These are phyloP conservation scores for Thamnophis sirtalis DNA, from an alignment of 2,113 vertebrate genomes.

Conservation along the genomic window DNA sequence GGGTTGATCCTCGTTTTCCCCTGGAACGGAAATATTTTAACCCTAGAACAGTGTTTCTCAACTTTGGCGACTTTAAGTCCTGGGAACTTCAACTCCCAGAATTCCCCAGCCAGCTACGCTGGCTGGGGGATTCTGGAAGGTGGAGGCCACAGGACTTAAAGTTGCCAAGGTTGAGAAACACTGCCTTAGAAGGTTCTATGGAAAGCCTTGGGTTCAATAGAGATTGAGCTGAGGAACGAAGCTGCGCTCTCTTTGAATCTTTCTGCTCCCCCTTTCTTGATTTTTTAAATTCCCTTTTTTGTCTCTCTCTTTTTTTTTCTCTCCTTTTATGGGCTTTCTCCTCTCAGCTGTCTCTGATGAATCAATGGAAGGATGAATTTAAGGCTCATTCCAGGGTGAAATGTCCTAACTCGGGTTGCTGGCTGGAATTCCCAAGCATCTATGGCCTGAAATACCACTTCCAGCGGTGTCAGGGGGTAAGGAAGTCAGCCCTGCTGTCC, in stretches of 20 bases:
- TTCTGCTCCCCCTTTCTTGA: not conserved
- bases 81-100: no score
- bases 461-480: constrained; percentile 95
- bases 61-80: no score
- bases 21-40: not conserved
- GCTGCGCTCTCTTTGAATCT: no score
- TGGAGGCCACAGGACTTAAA: no score
- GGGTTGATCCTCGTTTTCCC: not conserved
- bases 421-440: constrained; percentile 97
- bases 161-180: no score
- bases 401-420: constrained; percentile 92
- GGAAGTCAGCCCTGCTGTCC: constrained; percentile 30
- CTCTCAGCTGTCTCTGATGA: constrained; percentile 84
- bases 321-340: not conserved
- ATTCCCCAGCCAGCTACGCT: no score
- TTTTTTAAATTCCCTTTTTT: not conserved
- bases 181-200: no score
- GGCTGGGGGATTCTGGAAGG: no score
- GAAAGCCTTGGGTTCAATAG: not conserved
- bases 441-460: constrained; percentile 98
- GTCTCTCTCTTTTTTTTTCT: accelerated
- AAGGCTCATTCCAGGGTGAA: constrained; percentile 90
- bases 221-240: not conserved
- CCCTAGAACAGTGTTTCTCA: no score
- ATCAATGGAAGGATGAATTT: constrained; percentile 96